Base-by-base conservation (phyloP, 2,888 invertebrate genomes). In the Drosophila infuscata region DNA sequence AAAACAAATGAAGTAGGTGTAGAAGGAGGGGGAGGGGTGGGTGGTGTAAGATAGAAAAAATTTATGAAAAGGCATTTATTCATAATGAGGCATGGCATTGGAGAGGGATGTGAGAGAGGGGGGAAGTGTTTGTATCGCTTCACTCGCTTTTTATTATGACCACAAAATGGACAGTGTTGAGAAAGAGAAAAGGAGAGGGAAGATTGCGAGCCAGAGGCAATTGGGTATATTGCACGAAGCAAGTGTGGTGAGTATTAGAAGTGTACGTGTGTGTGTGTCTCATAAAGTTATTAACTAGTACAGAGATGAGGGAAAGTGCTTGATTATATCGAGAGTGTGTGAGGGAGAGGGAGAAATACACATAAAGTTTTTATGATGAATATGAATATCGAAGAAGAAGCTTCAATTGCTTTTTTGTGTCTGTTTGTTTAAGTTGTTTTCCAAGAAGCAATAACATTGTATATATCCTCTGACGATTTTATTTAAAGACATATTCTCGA, bases 11-110 rank as follows among this genome's bases (percentile, higher is more conserved):
- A n/a, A 12, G 30, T 11, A 43, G 25, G 35, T 17, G 30, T 32
- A 29, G n/a, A 51, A 41, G 32, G 30, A 32, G 54, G 46, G 35
- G 17, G 29, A n/a, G 25, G 25, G 56, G 36, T 32, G 25, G 33
- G 52, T 43, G 46, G 17, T 52, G 33, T 3, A 25, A 54, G 63
- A 57, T 67, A 72, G 80, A 77, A 83, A 76, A 87, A 89, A 89
- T 89, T 81, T 85, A 89, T 87, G 89, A 87, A 85, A 87, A 76
- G 82, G 82, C 89, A 83, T 85, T 84, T 85, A 89, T 85, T 84
- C 89, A 89, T 89, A 85, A 85, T 89, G 89, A 89, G 85, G 64
- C 71, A 71, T 76, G 25, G 25, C 53, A 35, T 35, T 15, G 2
- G 11, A 9, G 11, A 82, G 70, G 64, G 70, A 69, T 76, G 83